Conservation (phyloP, 2,113 vertebrate species). For the Prietella phreatophila region DNA sequence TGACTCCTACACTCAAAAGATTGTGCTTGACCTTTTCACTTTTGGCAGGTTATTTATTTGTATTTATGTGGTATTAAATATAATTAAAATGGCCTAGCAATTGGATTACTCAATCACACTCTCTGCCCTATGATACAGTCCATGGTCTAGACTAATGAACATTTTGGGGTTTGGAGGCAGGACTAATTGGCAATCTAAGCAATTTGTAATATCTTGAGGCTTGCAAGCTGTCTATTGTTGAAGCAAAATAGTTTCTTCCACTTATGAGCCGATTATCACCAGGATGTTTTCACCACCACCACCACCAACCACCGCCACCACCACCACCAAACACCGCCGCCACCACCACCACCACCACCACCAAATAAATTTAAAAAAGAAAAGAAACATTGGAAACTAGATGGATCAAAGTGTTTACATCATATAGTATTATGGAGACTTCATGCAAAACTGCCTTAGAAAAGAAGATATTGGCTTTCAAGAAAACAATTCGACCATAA, state of each 20-base stretch:
- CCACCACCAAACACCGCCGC: neutral
- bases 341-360: neutral
- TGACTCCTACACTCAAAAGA: neutral
- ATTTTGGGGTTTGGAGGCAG: neutral
- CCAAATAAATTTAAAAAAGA: neutral
- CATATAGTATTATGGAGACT: neutral
- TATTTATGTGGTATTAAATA: slow-evolving; percentile 10
- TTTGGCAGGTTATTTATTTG: slow-evolving; percentile 2
- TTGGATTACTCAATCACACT: neutral
- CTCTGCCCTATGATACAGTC: neutral
- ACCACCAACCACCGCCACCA: too few species aligned
- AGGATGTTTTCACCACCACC: neutral
- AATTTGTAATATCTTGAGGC: neutral
- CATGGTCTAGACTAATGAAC: neutral
- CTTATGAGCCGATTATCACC: neutral
- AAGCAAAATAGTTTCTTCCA: neutral
- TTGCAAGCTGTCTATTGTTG: neutral
- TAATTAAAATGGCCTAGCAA: neutral
- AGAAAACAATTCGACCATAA: neutral
- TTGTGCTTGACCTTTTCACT: slow-evolving; percentile 19
- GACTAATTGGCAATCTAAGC: neutral
- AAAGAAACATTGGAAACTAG: neutral
- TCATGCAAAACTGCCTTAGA: neutral
- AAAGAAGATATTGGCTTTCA: neutral
- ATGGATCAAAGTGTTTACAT: neutral